Base-by-base conservation (phyloP, 2,888 invertebrate species). In the Trichogramma evanescens region DNA sequence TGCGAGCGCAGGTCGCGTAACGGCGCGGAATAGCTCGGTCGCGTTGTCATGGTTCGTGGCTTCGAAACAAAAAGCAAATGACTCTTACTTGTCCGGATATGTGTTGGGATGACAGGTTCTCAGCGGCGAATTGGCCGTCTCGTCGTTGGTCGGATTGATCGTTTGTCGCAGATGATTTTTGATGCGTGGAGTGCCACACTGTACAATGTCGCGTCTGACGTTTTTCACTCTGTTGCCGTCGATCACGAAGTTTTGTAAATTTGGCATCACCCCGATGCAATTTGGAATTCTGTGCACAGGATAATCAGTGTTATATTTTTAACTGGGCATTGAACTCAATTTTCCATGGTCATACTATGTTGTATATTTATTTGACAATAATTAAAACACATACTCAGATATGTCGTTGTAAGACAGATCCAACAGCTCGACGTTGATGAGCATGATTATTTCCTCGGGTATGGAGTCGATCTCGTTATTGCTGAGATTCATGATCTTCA, bases 181-280 rank as follows among this genome's bases (percentile, higher is more conserved):
- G 73, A 95, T 84, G 61, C 91, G 80, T 48, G 84, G 83, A 0
- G 93, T 92, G n/a, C 95, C 95, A 62, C 91, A 87, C 72, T 88
- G 85, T 56, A 95, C 82, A 59, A 95, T 85, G 76, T 95, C 95
- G 62, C 89, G 84, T 44, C 95, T 81, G 41, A 95, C 87, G 56
- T 87, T 87, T 69, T 89, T 85, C 67, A 95, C 80, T 69, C 89
- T 89, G 79, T 95, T 95, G 5, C 95, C 95, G 67, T 93, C 91
- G 70, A 95, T 82, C 65, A 86, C 87, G 55, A 95, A 82, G 67
- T 89, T 89, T 70, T 91, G 90, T 61, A 95, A 80, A 73, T 92
- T 89, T 0, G 89, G 86, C 69, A 95, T 81, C 1, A 84, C 77
- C 38, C 87, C 83, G 56, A 91, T 72, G n/a, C 82, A 81, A 69